Base-by-base conservation (phyloP, 2,797 vertebrate genomes). In the Microcaecilia unicolor region DNA sequence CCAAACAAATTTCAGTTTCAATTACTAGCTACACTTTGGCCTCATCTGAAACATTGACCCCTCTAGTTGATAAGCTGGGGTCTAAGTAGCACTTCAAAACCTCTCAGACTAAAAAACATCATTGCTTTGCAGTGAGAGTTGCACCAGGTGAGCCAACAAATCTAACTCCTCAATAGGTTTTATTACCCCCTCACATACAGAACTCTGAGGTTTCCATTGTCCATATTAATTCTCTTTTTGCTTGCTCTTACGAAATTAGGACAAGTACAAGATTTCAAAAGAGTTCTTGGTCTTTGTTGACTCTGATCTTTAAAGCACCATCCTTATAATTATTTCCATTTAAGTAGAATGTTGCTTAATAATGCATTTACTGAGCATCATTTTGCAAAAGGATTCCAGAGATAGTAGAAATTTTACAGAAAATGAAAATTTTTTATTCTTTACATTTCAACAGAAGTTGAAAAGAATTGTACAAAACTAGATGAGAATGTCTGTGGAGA, bases 151-250 rank as follows among this genome's bases (percentile, higher is more conserved):
- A 72, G 58, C 65, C 51, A 45, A 79, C 85, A 76, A 64, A 58
- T 85, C 81, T 81, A 46, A 34, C 10, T 34, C 45, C 48, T 51
- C 65, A 74, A 69, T 72, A 77, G 73, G 49, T 75, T 78, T 73
- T 74, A 76, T 41, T 41, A 73, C 59, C 70, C 73, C 41, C 25
- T 50, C 34, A 28, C 64, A 56, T 72, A 66, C 61, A 51, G 64
- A 76, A 72, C 54, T 70, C 64, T 51, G 48, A 21, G 29, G 54
- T 31, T 51, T 29, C 70, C 67, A 65, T 79, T 81, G 69, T 76
- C 69, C 26, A 3, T 47, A 46, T 60, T 51, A 52, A n/a, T 48
- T 56, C 55, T 64, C 55, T 34, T 26, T 55, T 30, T 23, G 53
- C 48, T 46, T 22, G 28, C 35, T 51, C 64, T 66, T 55, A 71